Base-by-base conservation (phyloP, 2,888 invertebrate species). In the Drosophila paranaensis region DNA sequence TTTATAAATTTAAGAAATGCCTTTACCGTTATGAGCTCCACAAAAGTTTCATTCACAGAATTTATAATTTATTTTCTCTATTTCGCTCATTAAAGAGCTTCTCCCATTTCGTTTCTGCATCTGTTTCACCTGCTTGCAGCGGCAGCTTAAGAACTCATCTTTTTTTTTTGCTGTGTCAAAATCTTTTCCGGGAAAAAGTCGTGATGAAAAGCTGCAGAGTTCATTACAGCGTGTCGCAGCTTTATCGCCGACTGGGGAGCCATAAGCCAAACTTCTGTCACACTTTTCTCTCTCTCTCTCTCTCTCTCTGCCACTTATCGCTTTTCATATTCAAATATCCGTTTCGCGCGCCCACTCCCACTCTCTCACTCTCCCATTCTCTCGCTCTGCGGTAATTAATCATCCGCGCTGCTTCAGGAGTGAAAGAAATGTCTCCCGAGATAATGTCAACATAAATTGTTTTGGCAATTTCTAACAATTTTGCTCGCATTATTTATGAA, bases 361-460 rank as follows among this genome's bases (percentile, higher is more conserved):
- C 33, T 14, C 11, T 6, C 30, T 10, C 37, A 16, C n/a, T 20
- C 51, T 25, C 46, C 14, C 58, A 37, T 35, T 13, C 46, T 64
- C 43, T 16, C 37, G 9, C 30, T 43, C 20, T 14, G n/a, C 14
- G 74, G 84, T 84, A 86, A 86, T 86, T 86, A 86, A 86, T 86
- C 86, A 86, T 86, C 60, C 76, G 46, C n/a, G 53, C 65, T 53
- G 46, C 43, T 13, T 51, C 43, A 20, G 55, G 5, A 45, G 45
- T 14, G 25, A 48, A 76, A 86, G 66, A 81, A 90, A 90, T 89
- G 89, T 91, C 91, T 91, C 91, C 82, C 68, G 91, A 92, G 92
- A 92, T 92, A 92, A 91, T 92, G 92, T 92, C 92, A 92, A 91
- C 92, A 91, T 91, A 92, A 92, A 92, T 92, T 91, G 92, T 89